A percentile compares a stretch with the other conserved stretches of the same genome.
These are phyloP conservation scores for Delphinapterus leucas DNA, from an alignment of 2,113 vertebrate species.

Conservation along the genomic window DNA sequence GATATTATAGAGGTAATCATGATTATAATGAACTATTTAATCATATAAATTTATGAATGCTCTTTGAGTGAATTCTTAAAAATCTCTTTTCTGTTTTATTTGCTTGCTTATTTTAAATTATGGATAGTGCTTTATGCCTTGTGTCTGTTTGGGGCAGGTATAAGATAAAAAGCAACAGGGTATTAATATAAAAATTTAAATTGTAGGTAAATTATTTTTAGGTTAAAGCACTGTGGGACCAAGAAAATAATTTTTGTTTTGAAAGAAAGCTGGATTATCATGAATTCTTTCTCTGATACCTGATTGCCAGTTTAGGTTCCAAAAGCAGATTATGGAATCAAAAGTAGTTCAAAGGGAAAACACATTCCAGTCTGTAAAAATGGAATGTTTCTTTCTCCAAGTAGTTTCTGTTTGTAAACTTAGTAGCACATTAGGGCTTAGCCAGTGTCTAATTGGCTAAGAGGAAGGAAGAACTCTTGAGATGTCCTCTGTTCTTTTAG, in stretches of 20 bases:
- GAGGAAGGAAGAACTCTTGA: not conserved
- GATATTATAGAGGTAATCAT: conserved; percentile 29
- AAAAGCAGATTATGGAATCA: not conserved
- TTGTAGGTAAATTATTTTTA: conserved; percentile 46
- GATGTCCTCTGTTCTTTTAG: not conserved
- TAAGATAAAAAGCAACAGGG: conserved; percentile 20
- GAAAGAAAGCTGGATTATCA: not conserved
- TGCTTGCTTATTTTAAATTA: conserved; percentile 25
- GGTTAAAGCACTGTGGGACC: not conserved
- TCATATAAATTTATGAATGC: conserved; percentile 42
- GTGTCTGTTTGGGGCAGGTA: not conserved
- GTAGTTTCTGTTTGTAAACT: not conserved
- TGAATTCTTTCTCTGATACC: not conserved
- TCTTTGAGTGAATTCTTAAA: conserved; percentile 45
- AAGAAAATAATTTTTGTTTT: conserved; percentile 34
- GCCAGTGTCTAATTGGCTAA: not conserved
- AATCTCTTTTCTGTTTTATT: conserved; percentile 34
- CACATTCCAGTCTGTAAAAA: not conserved
- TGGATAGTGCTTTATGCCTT: conserved; percentile 17
- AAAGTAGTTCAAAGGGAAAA: not conserved
- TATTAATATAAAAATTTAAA: conserved; percentile 34
- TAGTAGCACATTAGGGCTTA: not conserved
- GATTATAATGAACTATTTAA: conserved; percentile 47
- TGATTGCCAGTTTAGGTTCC: not conserved
- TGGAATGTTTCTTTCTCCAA: not conserved